A percentile compares a stretch with the other conserved stretches of the same genome.
Conservation (phyloP, 2,113 vertebrate species). For the Nycticorax nycticorax region DNA sequence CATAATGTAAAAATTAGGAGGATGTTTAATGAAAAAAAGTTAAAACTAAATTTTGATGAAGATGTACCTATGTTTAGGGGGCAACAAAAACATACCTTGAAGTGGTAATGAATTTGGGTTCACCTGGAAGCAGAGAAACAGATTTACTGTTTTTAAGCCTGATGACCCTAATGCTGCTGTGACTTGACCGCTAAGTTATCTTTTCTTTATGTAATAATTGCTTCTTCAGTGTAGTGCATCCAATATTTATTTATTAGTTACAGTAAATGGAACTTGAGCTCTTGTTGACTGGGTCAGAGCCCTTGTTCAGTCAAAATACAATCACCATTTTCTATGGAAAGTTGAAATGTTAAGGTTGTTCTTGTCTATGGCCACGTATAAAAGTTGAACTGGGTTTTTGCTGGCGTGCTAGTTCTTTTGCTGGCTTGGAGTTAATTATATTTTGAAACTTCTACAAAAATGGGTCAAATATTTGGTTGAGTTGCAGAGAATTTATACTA, state of each 20-base stretch:
- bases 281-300: neutral
- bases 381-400: neutral
- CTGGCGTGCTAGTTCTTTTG: neutral
- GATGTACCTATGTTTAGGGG: neutral
- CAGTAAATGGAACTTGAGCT: neutral
- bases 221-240: neutral
- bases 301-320: neutral
- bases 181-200: neutral
- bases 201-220: neutral
- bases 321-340: neutral
- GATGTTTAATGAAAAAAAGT: neutral
- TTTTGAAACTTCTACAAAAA: neutral
- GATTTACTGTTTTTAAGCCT: neutral
- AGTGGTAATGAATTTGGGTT: neutral
- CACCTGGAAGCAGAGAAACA: neutral
- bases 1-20: neutral
- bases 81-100: neutral
- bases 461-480: neutral
- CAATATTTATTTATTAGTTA: neutral
- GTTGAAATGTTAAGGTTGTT: neutral
- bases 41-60: neutral
- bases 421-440: neutral
- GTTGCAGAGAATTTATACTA: neutral
- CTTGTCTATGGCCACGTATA: neutral
- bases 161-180: neutral